Percentiles rank a stretch among this genome's conserved stretches.
Conservation (phyloP, 2,797 vertebrate genomes). For the Diglossa cyanea region DNA sequence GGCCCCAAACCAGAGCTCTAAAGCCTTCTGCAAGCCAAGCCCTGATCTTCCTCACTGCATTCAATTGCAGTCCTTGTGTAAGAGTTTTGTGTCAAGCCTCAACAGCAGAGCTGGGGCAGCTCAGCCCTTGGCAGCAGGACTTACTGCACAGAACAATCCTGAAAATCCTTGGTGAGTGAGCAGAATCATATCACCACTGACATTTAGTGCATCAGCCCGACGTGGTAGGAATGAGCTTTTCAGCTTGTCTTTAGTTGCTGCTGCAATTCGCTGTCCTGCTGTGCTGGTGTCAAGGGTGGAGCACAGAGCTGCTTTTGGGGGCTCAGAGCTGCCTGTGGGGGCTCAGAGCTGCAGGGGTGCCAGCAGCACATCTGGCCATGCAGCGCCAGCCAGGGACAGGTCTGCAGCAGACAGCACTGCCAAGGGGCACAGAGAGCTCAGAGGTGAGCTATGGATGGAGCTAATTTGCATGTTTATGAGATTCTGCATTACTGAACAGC, state of each 20-base stretch:
- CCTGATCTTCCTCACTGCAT: neutral
- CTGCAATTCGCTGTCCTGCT: neutral
- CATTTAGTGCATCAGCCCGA: neutral
- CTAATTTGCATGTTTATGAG: slow-evolving; percentile 29
- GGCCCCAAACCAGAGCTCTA: neutral
- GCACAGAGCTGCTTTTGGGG: neutral
- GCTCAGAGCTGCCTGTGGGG: neutral
- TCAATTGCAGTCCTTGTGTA: neutral
- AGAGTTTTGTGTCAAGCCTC: neutral
- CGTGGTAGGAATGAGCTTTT: neutral
- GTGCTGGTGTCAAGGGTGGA: neutral
- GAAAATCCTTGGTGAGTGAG: neutral
- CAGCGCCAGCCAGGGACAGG: neutral
- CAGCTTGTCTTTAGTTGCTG: neutral
- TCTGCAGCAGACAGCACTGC: neutral
- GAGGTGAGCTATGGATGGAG: neutral
- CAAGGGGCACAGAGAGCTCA: neutral
- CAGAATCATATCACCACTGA: neutral
- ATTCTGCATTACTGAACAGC: neutral
- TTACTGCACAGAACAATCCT: neutral
- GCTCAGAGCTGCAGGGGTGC: neutral
- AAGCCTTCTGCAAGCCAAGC: neutral
- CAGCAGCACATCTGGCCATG: neutral
- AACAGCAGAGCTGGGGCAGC: neutral
- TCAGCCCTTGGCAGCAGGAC: neutral